Percentiles rank a stretch among this genome's conserved stretches.
These are phyloP conservation scores for Druceiella hillmani DNA, from an alignment of 2,888 invertebrate species.

Conservation along the genomic window DNA sequence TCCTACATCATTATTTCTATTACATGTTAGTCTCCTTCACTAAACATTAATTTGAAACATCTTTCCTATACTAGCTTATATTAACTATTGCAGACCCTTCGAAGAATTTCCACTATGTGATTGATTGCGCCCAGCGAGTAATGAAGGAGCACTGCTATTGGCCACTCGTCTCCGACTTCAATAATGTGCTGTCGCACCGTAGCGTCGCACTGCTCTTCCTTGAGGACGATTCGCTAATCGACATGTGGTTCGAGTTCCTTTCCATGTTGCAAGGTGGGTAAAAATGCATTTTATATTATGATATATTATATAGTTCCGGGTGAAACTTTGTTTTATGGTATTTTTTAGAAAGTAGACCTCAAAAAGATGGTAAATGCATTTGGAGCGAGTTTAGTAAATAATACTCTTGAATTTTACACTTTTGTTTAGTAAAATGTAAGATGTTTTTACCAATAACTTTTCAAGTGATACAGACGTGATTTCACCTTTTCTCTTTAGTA, in stretches of 20 bases:
- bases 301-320: not conserved
- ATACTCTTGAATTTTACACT: too few relatives aligned
- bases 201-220: conserved; percentile 88
- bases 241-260: conserved; percentile 94
- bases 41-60: too few relatives aligned
- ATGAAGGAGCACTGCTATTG: conserved; percentile 99
- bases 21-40: too few relatives aligned
- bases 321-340: not conserved
- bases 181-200: conserved; percentile 90
- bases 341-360: not conserved
- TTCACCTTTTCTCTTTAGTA: too few relatives aligned
- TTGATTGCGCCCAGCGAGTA: conserved; percentile 84
- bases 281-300: too few relatives aligned
- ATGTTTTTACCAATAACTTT: too few relatives aligned
- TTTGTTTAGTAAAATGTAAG: too few relatives aligned
- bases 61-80: too few relatives aligned
- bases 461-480: too few relatives aligned
- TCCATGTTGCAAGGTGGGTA: conserved; percentile 84
- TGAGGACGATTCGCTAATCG: conserved; percentile 80
- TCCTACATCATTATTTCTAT: too few relatives aligned
- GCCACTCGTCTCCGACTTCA: conserved; percentile 95
- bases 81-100: conserved; percentile 52
- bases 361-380: not conserved
- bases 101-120: conserved; percentile 83
- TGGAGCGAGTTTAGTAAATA: too few relatives aligned